Evolutionary conservation across 1,140 invertebrate genomes (phyloP).

Genomic region (Hycleus cichorii): DNA sequence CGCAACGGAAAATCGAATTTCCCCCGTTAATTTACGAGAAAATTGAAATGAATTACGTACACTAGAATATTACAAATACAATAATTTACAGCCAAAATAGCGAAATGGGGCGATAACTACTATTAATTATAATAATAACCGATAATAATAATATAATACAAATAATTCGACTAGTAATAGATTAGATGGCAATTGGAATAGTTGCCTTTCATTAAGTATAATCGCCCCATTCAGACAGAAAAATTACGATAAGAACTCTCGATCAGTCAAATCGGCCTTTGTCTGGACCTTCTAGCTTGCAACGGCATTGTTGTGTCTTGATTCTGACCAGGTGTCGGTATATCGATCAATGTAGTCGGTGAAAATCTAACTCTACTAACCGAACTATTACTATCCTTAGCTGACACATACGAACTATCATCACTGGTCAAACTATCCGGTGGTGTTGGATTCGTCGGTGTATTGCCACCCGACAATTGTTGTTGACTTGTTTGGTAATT

Average conservation of each 20-base stretch:
- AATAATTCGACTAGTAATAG: constrained; percentile 11
- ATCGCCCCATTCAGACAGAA: too few relatives aligned
- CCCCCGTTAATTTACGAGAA: too few relatives aligned
- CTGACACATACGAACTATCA: constrained; percentile 76
- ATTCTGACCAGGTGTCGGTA: constrained; percentile 52
- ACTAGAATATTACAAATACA: background rate
- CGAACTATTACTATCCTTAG: constrained; percentile 58
- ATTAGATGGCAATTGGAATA: background rate
- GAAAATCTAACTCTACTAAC: constrained; percentile 73
- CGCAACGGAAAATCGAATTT: too few relatives aligned
- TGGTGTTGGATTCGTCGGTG: constrained; percentile 76
- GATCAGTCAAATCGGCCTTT: constrained; percentile 48
- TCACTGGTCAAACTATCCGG: constrained; percentile 77
- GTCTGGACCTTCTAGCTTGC: constrained; percentile 44
- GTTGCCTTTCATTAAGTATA: too few relatives aligned
- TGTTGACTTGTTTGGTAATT: constrained; percentile 53
- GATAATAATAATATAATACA: constrained; percentile 10
- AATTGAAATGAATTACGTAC: too few relatives aligned
- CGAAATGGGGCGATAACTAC: constrained; percentile 3
- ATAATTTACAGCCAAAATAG: constrained; percentile 15
- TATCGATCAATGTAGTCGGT: constrained; percentile 53
- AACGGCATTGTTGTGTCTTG: constrained; percentile 58
- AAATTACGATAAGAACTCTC: constrained; percentile 51
- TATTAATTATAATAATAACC: constrained; percentile 5
- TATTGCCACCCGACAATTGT: constrained; percentile 55